Conservation (phyloP, 2,797 vertebrate genomes). For the Cossypha polioptera region DNA sequence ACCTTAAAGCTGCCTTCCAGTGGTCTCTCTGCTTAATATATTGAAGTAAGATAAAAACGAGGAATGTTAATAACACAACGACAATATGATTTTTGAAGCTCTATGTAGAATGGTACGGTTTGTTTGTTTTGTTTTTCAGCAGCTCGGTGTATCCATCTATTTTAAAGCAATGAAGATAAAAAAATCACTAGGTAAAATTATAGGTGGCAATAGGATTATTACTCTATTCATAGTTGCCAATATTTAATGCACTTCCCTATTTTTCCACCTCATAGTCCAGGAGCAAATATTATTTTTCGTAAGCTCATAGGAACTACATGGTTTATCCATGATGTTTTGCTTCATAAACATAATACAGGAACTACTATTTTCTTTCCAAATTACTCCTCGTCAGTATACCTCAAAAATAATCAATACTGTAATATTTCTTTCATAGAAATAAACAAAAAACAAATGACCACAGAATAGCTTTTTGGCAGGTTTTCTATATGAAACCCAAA, state of each 20-base stretch:
- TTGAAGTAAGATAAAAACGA: background rate
- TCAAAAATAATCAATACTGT: conserved; percentile 6
- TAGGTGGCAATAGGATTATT: background rate
- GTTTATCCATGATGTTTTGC: background rate
- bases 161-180: background rate
- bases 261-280: background rate
- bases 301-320: background rate
- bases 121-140: background rate
- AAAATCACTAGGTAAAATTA: background rate
- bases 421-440: background rate
- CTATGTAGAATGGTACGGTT: background rate
- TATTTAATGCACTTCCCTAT: background rate
- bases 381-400: background rate
- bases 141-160: background rate
- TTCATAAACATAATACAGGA: background rate
- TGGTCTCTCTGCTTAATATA: background rate
- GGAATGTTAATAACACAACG: background rate
- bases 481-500: conserved; percentile 39
- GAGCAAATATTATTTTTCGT: background rate
- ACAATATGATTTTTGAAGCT: background rate
- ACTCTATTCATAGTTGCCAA: background rate
- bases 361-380: background rate
- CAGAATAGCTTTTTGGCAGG: background rate
- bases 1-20: background rate
- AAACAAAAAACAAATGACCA: background rate